Evolutionary conservation across 2,888 invertebrate genomes (phyloP).

Genomic region (Slavum lentiscoides): DNA sequence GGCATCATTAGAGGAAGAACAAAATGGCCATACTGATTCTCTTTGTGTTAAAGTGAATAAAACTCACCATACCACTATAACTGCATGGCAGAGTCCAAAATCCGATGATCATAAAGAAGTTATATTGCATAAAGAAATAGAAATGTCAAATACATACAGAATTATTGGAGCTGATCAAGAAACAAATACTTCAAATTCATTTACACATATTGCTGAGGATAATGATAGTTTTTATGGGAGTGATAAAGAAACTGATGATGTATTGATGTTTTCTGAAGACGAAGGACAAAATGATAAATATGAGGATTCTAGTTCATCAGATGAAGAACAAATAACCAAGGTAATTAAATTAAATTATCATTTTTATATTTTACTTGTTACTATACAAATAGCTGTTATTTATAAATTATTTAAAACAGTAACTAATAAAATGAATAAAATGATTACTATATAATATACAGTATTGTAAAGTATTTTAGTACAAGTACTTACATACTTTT

Average conservation of each 20-base stretch:
- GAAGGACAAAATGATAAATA: slow-evolving; percentile 62
- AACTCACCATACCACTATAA: slow-evolving; percentile 57
- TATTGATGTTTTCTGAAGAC: slow-evolving; percentile 67
- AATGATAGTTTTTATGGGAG: slow-evolving; percentile 67
- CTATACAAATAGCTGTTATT: background rate
- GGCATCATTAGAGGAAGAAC: slow-evolving; percentile 29
- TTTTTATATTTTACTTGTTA: background rate
- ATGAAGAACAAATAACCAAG: slow-evolving; percentile 58
- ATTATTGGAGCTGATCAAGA: slow-evolving; percentile 57
- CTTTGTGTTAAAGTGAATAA: slow-evolving; percentile 58
- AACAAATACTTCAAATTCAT: slow-evolving; percentile 17
- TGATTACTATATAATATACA: too few species aligned
- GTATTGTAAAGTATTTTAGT: too few species aligned
- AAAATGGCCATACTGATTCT: slow-evolving; percentile 23
- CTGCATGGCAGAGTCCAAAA: slow-evolving; percentile 56
- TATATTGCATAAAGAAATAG: slow-evolving; percentile 57
- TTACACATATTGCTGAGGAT: slow-evolving; percentile 58
- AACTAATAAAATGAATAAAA: too few species aligned
- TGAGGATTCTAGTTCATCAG: slow-evolving; percentile 60
- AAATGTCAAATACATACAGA: slow-evolving; percentile 58
- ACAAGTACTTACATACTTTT: too few species aligned
- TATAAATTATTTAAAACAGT: background rate
- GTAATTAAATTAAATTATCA: background rate
- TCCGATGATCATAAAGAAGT: slow-evolving; percentile 55
- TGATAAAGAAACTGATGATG: slow-evolving; percentile 68